Base-by-base conservation (phyloP, 2,113 vertebrate species). In the Psilopogon haemacephalus region DNA sequence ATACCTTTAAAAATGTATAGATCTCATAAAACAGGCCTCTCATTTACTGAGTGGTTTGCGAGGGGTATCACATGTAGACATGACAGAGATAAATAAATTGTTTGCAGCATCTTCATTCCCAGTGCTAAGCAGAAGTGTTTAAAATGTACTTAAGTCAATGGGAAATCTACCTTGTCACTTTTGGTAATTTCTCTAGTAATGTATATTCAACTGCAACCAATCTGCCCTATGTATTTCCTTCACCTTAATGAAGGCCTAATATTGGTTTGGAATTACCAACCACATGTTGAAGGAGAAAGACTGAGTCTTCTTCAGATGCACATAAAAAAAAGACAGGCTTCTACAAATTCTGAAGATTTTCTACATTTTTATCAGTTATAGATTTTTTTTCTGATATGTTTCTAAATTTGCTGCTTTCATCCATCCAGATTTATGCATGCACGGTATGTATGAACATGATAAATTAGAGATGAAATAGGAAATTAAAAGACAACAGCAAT, bases 381-480 rank as follows among this genome's bases (percentile, higher is more conserved):
- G 44, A 21, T 11, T 6, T 26, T 67, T 30, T 38, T 54, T 71
- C 26, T 71, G 4, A 15, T 74, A 3, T 67, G 64, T 82, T 64
- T 78, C 64, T 71, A 24, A 78, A 72, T 30, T 44, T 69, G 16
- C 27, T 76, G 28, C 21, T 89, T 72, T 68, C 54, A 42, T 50
- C 60, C 56, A 81, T 48, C 27, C 16, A 42, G 26, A 92, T 72
- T 75, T 37, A 55, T 71, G 48, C 5, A 70, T 27, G 15, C 14
- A 18, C 1, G 0, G 23, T 58, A 35, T 7, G 6, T 19, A 44
- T n/a, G 9, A 8, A 21, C 48, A 30, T 27, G 26, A 54, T 54
- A 59, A 74, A 73, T 69, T 27, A 26, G 24, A 35, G 27, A 38
- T 63, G 42, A 85, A 74, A 46, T 12, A 48, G 54, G 15, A 86